phyloP scores from a whole-genome alignment of 2,888 invertebrate genomes.

The Pseudeuparius sepicola region DNA sequence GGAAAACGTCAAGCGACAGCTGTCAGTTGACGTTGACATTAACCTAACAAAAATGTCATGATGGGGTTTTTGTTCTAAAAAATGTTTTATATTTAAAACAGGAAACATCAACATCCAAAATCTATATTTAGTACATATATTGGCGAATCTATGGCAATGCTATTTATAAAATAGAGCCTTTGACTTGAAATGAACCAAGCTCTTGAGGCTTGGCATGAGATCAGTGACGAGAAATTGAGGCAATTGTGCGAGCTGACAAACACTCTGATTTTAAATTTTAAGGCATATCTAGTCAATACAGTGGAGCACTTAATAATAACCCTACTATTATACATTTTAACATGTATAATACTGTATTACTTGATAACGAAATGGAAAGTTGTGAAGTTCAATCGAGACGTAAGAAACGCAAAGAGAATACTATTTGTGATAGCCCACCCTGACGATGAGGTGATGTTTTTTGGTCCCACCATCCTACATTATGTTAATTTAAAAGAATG shows the following conservation, averaged over 20 bases:
- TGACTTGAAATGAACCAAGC: constrained; percentile 34
- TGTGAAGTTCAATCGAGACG: constrained; percentile 42
- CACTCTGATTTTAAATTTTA: constrained; percentile 18
- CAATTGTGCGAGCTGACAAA: constrained; percentile 18
- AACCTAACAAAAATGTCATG: too few species aligned
- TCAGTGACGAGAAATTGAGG: constrained; percentile 21
- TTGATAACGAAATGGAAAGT: constrained; percentile 37
- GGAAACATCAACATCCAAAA: too few species aligned
- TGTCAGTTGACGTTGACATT: too few species aligned
- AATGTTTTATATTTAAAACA: too few species aligned
- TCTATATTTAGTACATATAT: too few species aligned
- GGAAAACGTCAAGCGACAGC: too few species aligned
- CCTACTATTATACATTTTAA: constrained; percentile 43
- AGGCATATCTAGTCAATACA: constrained; percentile 42
- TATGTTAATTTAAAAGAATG: constrained; percentile 52
- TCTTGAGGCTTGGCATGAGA: constrained; percentile 28
- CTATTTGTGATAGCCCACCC: constrained; percentile 90
- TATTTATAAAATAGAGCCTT: constrained; percentile 31
- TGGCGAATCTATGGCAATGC: constrained; percentile 26
- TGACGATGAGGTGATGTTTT: constrained; percentile 99
- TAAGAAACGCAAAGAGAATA: constrained; percentile 49
- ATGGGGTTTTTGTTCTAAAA: too few species aligned
- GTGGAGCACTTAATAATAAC: constrained; percentile 46
- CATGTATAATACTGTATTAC: constrained; percentile 42
- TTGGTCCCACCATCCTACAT: constrained; percentile 79